Evolutionary conservation across 2,888 invertebrate genomes (phyloP), one percentile per base, ranked within the genome.

Genomic region (Epirrita christyi): DNA sequence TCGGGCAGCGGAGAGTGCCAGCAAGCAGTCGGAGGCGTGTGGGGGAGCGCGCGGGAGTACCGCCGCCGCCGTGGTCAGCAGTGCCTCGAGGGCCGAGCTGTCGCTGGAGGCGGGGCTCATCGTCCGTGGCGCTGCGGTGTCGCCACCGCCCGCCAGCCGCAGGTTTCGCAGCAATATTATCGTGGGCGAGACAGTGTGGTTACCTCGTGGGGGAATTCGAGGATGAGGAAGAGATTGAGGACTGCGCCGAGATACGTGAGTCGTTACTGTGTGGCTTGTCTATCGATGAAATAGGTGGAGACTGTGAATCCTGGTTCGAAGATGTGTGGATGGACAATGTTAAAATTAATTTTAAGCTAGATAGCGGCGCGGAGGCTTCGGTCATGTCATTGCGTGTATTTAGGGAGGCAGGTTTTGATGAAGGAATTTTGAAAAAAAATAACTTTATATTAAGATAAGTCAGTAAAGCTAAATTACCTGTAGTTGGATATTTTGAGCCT

Each of bases 211-310:
- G 37, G 3, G 47, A 48, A 38, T 7, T 48, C n/a, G n/a, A n/a
- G n/a, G n/a, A n/a, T 34, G 37, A 48, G 27, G 47, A 48, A 1
- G 47, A 48, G 28, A 11, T 1, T 13, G 47, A 48, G 38, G 38
- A 48, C 21, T 36, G 55, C 36, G 27, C n/a, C 29, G 15, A 38
- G 51, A 38, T 48, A 37, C 13, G 38, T 48, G 47, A 48, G 47
- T 40, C 47, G 38, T 48, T 48, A 38, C 21, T 48, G 38, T 48
- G 47, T 28, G 40, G 38, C 38, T 38, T 48, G 40, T 48, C 47
- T 9, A 9, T 48, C 8, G 47, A 38, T 8, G 28, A 48, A 38
- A 37, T 48, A 11, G 38, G 47, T 28, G 47, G 38, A 27, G 15
- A 27, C 9, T 48, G 11, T n/a, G 38, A 48, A 9, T 48, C 47